Evolutionary conservation across 2,888 invertebrate genomes (phyloP), one percentile per base, ranked within the genome.

Genomic region (Dermolepida albohirtum): DNA sequence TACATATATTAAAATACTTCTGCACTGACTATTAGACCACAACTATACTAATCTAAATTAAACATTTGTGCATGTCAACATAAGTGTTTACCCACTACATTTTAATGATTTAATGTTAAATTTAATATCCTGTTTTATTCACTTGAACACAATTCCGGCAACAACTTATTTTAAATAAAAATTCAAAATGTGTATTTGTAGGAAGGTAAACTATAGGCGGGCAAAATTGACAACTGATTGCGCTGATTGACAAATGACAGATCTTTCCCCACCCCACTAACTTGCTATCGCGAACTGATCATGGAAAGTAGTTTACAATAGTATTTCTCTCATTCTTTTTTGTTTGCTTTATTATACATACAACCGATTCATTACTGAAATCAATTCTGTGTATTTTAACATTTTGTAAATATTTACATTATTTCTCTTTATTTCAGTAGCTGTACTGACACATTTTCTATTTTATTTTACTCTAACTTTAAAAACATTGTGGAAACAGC

Each of bases 21-120:
- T 17, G 59, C 40, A 34, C 55, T 73, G 77, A 77, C 69, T 76
- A 74, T 47, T 71, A 74, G 73, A 76, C 75, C 79, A 80, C 80
- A 76, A 16, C 59, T 47, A 77, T 79, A 77, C 73, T 75, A 78
- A 77, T 78, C 78, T 74, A 77, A 78, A 78, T 78, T 75, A 78
- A 79, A 79, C 76, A 74, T 75, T 74, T 75, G 74, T 75, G 75
- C 70, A 74, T 79, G 78, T 79, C 78, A 80, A 80, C 74, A 76
- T 75, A 75, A 77, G 70, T 78, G 77, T 78, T 78, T 77, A 75
- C 74, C 72, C 74, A 74, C 76, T 73, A 71, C 73, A 76, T 74
- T 75, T 74, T 52, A 64, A 68, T 69, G 66, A 70, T 72, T 74
- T 72, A 66, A 64, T 70, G 66, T 67, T 51, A 67, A 57, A 70